Base-by-base conservation (phyloP, 2,797 vertebrate species). In the Coregonus ussuriensis region DNA sequence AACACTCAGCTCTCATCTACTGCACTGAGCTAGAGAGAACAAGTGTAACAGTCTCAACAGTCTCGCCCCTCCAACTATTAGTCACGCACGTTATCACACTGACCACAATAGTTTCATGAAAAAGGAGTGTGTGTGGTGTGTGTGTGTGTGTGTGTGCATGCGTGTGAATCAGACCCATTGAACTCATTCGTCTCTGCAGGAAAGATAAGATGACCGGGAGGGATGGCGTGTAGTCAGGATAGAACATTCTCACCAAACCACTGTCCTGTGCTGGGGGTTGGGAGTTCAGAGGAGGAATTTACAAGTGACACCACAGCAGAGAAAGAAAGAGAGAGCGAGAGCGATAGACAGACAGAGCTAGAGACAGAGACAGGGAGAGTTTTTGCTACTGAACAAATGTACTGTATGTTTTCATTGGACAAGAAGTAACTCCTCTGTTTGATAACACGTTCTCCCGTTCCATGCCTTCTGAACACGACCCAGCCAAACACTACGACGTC, bases 41-140 rank as follows among this genome's bases (percentile, higher is more conserved):
- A 54, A 53, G 71, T 54, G 29, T 74, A 18, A 25, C 29, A 41
- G 53, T 59, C 4, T 59, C 56, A 56, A 74, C 5, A 6, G 25
- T 14, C 47, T 51, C 21, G 4, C 31, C 13, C 29, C 35, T 14
- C 25, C 11, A 66, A 31, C 53, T 35, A 59, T 62, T 62, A 74
- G 54, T 71, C 70, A 71, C 47, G 47, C 72, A 74, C 54, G 35
- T 74, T 54, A 72, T 25, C 35, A 37, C 54, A 71, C 11, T 13
- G 37, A 74, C n/a, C 37, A n/a, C 13, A 18, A 63, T 4, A 2
- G 6, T 73, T 21, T 62, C 31, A 47, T 47, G 35, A 41, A 29
- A 25, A 29, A 72, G 15, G 37, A 31, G 68, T 16, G 47, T 62
- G 53, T 72, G 69, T 59, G 33, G 71, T 41, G 53, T 65, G 69